Evolutionary conservation across 2,113 vertebrate species (phyloP).

Genomic region (Irena cyanogastra): DNA sequence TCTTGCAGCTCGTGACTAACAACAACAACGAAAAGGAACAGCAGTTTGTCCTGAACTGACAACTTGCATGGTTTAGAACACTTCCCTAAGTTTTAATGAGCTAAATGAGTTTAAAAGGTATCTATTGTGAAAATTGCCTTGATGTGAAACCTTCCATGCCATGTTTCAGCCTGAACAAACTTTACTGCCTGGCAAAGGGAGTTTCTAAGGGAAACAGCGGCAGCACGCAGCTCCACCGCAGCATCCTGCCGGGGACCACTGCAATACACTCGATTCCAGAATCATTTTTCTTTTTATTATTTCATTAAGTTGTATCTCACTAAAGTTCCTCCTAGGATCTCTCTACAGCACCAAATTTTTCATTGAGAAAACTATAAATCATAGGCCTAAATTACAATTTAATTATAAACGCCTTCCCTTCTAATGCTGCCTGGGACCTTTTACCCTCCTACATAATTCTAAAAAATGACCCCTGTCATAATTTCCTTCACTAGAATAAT

Average conservation of each 20-base stretch:
- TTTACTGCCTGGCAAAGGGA: not conserved
- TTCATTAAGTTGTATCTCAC: constrained; percentile 94
- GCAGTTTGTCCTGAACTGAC: not conserved
- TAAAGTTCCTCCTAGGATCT: constrained; percentile 82
- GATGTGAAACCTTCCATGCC: not conserved
- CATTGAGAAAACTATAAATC: constrained; percentile 87
- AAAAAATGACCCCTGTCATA: constrained; percentile 92
- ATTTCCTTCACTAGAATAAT: constrained; percentile 85
- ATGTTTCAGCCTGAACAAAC: not conserved
- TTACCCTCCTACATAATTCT: constrained; percentile 95
- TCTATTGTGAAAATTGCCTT: not conserved
- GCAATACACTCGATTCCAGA: constrained; percentile 71
- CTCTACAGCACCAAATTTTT: constrained; percentile 81
- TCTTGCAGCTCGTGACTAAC: not conserved
- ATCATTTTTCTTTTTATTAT: constrained; percentile 91
- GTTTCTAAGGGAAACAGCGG: constrained; percentile 13
- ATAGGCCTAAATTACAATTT: constrained; percentile 98
- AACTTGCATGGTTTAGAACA: not conserved
- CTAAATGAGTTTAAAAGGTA: not conserved
- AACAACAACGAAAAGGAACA: not conserved
- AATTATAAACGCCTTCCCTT: constrained; percentile 96
- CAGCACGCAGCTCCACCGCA: constrained; percentile 12
- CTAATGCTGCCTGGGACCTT: constrained; percentile 95
- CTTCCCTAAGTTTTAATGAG: not conserved
- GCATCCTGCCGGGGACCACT: constrained; percentile 27